These are phyloP conservation scores for Trigoniulus corallinus DNA, from an alignment of 1,140 invertebrate species.

Conservation along the genomic window DNA sequence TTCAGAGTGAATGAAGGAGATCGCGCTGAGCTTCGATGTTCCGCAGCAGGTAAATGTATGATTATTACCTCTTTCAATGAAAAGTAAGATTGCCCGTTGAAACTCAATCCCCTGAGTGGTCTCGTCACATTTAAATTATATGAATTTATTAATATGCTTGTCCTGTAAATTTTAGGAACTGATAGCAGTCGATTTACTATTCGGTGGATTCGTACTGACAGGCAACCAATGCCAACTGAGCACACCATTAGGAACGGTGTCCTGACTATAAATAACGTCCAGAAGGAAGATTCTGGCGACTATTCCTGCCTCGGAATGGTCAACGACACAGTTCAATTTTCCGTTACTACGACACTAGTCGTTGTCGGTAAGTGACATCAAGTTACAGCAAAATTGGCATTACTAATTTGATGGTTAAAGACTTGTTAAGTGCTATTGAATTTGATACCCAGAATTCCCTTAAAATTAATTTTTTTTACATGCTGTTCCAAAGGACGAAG, in stretches of 20 bases:
- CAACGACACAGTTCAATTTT: slow-evolving; percentile 26
- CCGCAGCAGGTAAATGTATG: neutral
- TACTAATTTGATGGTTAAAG: neutral
- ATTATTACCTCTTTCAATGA: neutral
- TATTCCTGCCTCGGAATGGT: slow-evolving; percentile 53
- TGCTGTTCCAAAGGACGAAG: slow-evolving; percentile 12
- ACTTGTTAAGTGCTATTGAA: neutral
- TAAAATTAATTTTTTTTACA: slow-evolving; percentile 7
- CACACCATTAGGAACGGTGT: slow-evolving; percentile 38
- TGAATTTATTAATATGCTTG: no score
- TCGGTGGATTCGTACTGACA: slow-evolving; percentile 45
- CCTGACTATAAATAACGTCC: slow-evolving; percentile 42
- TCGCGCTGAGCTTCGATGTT: slow-evolving; percentile 4
- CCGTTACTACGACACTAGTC: slow-evolving; percentile 32
- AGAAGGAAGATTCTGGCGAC: slow-evolving; percentile 47
- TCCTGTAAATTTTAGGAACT: no score
- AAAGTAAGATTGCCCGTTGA: no score
- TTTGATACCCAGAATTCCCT: neutral
- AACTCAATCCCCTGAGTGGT: no score
- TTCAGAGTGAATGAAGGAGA: slow-evolving; percentile 6
- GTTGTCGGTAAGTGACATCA: slow-evolving; percentile 35
- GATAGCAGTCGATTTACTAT: slow-evolving; percentile 17
- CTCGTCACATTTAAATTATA: no score
- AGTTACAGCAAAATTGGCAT: neutral
- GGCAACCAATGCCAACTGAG: slow-evolving; percentile 36